A percentile compares a stretch with the other conserved stretches of the same genome.
These are phyloP conservation scores for Otus sunia DNA, from an alignment of 2,113 vertebrate genomes.

Conservation along the genomic window DNA sequence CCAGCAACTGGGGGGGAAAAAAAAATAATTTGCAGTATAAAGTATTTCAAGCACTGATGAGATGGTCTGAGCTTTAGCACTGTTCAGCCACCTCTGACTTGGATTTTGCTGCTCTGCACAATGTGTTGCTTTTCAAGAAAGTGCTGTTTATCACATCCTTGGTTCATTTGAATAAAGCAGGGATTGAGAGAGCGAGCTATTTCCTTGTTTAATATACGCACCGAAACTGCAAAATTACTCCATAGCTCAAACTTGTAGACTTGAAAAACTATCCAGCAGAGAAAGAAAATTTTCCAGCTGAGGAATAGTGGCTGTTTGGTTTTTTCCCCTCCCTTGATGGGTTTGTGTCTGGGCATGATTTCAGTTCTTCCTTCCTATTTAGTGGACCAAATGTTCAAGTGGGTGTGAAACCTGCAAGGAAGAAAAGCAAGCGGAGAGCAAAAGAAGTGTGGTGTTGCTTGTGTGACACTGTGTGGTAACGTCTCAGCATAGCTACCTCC, in stretches of 20 bases:
- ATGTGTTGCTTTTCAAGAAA: neutral
- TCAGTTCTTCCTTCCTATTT: neutral
- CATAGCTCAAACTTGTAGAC: neutral
- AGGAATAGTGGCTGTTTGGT: neutral
- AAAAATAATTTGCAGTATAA: neutral
- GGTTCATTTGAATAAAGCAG: neutral
- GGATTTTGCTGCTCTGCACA: neutral
- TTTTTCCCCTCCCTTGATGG: neutral
- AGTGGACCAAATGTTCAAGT: neutral
- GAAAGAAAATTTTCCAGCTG: neutral
- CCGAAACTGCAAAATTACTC: neutral
- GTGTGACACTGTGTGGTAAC: neutral
- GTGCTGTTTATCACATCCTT: neutral
- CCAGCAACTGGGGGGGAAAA: neutral
- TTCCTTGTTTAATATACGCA: neutral
- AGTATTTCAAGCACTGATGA: accelerated
- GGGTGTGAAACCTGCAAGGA: neutral
- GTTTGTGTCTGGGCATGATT: neutral
- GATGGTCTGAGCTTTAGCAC: neutral
- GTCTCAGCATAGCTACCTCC: neutral
- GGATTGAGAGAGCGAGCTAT: neutral
- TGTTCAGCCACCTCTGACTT: neutral
- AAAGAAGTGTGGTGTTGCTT: neutral
- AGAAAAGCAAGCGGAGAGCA: neutral
- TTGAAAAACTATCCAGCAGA: neutral